phyloP scores from a whole-genome alignment of 2,113 vertebrate genomes.

The Bos javanicus region DNA sequence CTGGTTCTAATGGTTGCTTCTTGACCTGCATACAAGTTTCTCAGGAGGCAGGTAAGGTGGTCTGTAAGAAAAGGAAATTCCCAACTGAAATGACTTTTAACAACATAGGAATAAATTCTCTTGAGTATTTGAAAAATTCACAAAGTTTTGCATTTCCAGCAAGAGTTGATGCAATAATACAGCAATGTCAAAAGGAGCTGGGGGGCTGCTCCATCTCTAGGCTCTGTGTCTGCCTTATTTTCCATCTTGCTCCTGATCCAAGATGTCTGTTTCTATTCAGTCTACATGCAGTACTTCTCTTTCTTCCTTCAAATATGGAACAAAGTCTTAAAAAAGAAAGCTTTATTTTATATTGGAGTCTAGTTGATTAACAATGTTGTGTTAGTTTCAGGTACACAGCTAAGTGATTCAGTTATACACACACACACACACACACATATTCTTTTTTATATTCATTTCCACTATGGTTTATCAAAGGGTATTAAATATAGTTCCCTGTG shows the following conservation, averaged over 20 bases:
- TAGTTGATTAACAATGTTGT: neutral
- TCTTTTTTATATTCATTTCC: neutral
- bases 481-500: neutral
- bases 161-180: neutral
- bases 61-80: neutral
- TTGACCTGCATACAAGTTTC: neutral
- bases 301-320: neutral
- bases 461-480: neutral
- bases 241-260: neutral
- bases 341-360: neutral
- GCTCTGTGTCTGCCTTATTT: neutral
- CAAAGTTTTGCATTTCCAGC: neutral
- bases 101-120: neutral
- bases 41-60: neutral
- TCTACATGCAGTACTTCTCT: neutral
- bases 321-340: neutral
- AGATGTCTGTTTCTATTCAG: neutral
- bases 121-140: neutral
- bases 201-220: neutral
- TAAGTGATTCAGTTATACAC: neutral
- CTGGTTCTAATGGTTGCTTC: neutral
- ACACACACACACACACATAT: neutral
- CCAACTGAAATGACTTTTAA: neutral
- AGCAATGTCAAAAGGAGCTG: neutral
- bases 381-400: neutral